Conservation (phyloP, 2,113 vertebrate species). For the Tachysurus fulvidraco region DNA sequence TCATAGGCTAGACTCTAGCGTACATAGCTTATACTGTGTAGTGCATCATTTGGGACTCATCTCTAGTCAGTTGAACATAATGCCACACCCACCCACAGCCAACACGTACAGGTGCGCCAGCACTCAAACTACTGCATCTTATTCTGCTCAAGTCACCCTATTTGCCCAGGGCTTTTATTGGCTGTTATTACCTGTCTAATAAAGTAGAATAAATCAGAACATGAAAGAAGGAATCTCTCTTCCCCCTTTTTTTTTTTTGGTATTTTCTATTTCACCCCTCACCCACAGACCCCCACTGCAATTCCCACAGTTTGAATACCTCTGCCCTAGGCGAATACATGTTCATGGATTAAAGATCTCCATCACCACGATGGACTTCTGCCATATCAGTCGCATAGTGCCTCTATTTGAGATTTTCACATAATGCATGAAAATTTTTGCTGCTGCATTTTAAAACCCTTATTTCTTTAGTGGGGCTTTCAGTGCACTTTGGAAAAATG, state of each 20-base stretch:
- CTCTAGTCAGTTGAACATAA: neutral
- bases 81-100: neutral
- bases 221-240: neutral
- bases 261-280: neutral
- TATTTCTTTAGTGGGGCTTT: neutral
- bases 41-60: too few relatives aligned
- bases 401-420: conserved; percentile 10
- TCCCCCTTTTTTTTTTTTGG: neutral
- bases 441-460: conserved; percentile 1
- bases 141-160: neutral
- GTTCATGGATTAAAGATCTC: conserved; percentile 23
- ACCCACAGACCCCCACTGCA: neutral
- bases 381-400: neutral
- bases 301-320: conserved; percentile 21
- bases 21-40: too few relatives aligned
- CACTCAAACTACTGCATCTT: neutral
- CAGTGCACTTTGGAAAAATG: neutral
- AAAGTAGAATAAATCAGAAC: neutral
- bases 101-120: neutral
- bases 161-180: neutral
- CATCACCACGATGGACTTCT: conserved; percentile 25
- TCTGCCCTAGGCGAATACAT: conserved; percentile 26
- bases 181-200: neutral
- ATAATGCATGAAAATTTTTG: neutral
- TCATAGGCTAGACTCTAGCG: too few relatives aligned